Evolutionary conservation across 2,113 vertebrate species (phyloP).

Genomic region (Meriones unguiculatus): DNA sequence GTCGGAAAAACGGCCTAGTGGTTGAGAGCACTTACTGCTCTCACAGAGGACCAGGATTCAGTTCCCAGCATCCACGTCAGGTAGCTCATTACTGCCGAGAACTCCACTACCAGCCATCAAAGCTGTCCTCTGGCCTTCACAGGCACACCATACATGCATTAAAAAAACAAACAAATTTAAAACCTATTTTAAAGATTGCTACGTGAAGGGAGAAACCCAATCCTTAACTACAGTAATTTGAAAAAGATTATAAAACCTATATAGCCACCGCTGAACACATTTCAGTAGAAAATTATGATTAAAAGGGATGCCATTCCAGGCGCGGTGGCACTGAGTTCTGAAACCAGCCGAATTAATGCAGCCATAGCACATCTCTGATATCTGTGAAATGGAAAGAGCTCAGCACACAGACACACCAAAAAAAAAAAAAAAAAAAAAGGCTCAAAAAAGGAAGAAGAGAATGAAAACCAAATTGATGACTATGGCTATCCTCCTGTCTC

Average conservation of each 20-base stretch:
- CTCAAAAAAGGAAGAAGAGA: not conserved
- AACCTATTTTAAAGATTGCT: not conserved
- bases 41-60: not conserved
- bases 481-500: not conserved
- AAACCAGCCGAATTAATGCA: not conserved
- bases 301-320: not conserved
- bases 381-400: not conserved
- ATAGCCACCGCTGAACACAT: not conserved
- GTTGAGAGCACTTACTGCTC: not conserved
- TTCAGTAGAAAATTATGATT: not conserved
- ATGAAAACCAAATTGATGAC: not conserved
- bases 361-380: not conserved
- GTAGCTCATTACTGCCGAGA: not conserved
- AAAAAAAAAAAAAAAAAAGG: not conserved
- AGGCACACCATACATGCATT: not conserved
- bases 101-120: not conserved
- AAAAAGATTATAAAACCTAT: not conserved
- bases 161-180: not conserved
- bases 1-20: not conserved
- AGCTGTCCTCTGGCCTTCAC: not conserved
- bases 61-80: not conserved
- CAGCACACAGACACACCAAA: not conserved
- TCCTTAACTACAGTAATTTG: not conserved
- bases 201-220: conserved; percentile 29
- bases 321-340: not conserved